Conservation (phyloP, 2,888 invertebrate species). For the Rhamphomyia laevipes region DNA sequence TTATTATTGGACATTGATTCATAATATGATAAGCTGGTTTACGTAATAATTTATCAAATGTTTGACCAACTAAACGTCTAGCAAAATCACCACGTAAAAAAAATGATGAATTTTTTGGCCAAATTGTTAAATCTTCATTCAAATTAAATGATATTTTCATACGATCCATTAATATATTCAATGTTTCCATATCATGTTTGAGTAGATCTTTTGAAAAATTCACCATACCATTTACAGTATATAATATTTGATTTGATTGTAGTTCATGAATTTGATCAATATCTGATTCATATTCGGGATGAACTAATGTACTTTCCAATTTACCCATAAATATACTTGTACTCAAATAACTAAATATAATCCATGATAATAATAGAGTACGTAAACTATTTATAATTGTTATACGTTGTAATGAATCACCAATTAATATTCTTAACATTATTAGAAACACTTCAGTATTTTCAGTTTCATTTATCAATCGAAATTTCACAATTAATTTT, state of each 20-base stretch:
- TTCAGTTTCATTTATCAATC: neutral
- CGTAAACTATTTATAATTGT: slow-evolving; percentile 24
- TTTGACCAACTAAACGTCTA: slow-evolving; percentile 23
- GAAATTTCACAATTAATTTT: neutral
- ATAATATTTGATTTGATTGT: slow-evolving; percentile 4
- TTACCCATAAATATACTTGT: slow-evolving; percentile 30
- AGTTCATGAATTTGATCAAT: slow-evolving; percentile 23
- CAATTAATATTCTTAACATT: slow-evolving; percentile 25
- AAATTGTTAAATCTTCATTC: neutral
- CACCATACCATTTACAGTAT: neutral
- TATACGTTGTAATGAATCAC: slow-evolving; percentile 23
- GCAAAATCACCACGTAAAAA: slow-evolving; percentile 26
- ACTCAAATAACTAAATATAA: slow-evolving; percentile 29
- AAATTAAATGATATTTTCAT: neutral
- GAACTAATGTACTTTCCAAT: slow-evolving; percentile 30
- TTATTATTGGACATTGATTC: slow-evolving; percentile 25
- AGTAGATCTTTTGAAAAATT: neutral
- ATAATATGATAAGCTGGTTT: slow-evolving; percentile 29
- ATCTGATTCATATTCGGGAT: slow-evolving; percentile 25
- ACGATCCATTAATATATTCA: neutral
- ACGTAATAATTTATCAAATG: slow-evolving; percentile 21
- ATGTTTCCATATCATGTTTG: neutral
- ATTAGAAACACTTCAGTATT: slow-evolving; percentile 18
- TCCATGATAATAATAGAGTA: slow-evolving; percentile 27
- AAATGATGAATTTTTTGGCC: slow-evolving; percentile 16